Evolutionary conservation across 2,113 vertebrate species (phyloP).

Genomic region (Ciconia boyciana): DNA sequence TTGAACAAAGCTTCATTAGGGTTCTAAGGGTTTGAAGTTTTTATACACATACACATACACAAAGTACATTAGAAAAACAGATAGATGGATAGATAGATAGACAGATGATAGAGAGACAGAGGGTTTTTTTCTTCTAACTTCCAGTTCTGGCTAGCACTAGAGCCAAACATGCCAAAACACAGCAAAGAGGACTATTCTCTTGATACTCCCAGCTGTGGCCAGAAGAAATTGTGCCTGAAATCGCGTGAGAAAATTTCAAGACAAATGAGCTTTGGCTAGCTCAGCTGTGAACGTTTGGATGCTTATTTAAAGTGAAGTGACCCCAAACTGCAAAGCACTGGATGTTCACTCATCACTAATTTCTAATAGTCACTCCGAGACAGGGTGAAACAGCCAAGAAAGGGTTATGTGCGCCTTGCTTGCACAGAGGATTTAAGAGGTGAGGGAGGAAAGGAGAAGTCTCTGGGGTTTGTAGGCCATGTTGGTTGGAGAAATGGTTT

Average conservation of each 20-base stretch:
- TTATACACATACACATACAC: background rate
- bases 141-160: background rate
- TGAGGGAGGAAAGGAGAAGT: background rate
- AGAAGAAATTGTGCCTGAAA: constrained; percentile 43
- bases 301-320: constrained; percentile 38
- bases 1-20: background rate
- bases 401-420: background rate
- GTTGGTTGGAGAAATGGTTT: background rate
- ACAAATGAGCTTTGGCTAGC: constrained; percentile 45
- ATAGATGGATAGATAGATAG: rapidly evolving
- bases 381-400: constrained; percentile 3
- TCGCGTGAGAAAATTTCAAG: constrained; percentile 34
- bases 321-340: constrained; percentile 37
- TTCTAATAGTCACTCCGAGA: background rate
- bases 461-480: background rate
- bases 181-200: background rate
- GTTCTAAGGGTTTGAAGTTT: background rate
- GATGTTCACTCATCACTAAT: background rate
- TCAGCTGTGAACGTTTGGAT: background rate
- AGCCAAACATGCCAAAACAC: background rate
- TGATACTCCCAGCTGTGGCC: constrained; percentile 23
- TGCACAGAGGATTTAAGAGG: background rate
- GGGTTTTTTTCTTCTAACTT: background rate
- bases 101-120: background rate
- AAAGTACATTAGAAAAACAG: background rate